Base-by-base conservation (phyloP, 2,113 vertebrate species). In the Burhinus bistriatus region DNA sequence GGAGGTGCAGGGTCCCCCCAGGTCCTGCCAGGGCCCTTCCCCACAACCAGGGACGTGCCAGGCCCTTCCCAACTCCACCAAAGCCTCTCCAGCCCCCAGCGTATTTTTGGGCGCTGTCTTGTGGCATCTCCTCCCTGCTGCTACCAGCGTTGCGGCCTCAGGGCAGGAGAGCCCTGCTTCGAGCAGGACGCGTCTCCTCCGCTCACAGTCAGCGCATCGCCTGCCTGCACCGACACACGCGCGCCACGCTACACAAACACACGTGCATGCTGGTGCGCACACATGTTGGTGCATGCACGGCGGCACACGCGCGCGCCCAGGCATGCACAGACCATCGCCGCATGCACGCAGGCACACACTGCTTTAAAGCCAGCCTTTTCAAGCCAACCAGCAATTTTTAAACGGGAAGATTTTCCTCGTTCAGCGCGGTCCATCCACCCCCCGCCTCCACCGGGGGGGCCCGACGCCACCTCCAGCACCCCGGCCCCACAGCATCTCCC, bases 191-290 rank as follows among this genome's bases (percentile, higher is more conserved):
- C 2, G 12, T 71, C 92, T 49, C 45, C 71, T 83, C 34, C 3
- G 0, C 57, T 83, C 51, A 13, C 27, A 3, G 2, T 19, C 73
- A 69, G 49, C 0, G 0, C 70, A 2, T 11, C 0, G 0, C 15
- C 47, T 2, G 1, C 4, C 0, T 3, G 38, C 9, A 18, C 45
- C 2, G 2, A 13, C 78, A 58, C 77, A 20, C 1, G 3, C 0
- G 1, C 11, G 38, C 36, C 45, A 15, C 2, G 0, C n/a, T 40
- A 15, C 30, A 4, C 30, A 30, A 9, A 58, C 15, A 3, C 18
- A 44, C 44, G 15, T 15, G 15, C 44, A 15, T 40, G 40, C 40
- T 40, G 40, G 40, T 40, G 40, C 14, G 15, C 44, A 44, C 44
- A 15, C 44, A 5, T 44, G 44, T 44, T 44, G 44, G 44, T 44